Percentiles rank a stretch among this genome's conserved stretches.
Evolutionary conservation across 1,140 invertebrate species (phyloP).

Genomic region (Aethina tumida): DNA sequence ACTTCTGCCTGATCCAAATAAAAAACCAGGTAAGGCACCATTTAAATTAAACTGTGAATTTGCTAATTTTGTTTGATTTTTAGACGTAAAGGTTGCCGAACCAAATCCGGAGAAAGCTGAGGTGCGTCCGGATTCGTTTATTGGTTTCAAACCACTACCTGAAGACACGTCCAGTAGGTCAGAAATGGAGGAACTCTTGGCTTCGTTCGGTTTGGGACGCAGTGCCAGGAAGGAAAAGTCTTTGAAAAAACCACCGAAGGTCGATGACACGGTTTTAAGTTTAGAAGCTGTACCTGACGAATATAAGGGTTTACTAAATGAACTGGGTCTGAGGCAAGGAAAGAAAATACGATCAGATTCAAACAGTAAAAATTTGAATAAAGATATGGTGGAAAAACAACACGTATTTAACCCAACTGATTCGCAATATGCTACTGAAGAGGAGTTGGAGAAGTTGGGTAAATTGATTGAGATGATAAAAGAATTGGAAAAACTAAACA

Average conservation of each 20-base stretch:
- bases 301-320: no score
- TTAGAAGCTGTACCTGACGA: background rate
- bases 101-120: constrained; percentile 23
- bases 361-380: constrained; percentile 4
- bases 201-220: constrained; percentile 42
- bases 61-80: background rate
- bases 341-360: constrained; percentile 12
- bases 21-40: constrained; percentile 8
- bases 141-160: constrained; percentile 48
- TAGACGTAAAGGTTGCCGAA: constrained; percentile 4
- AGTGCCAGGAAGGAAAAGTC: constrained; percentile 18
- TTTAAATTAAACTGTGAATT: constrained; percentile 1
- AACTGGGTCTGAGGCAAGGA: no score
- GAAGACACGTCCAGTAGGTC: constrained; percentile 35
- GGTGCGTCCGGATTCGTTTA: constrained; percentile 39
- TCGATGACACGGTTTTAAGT: background rate
- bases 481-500: constrained; percentile 36
- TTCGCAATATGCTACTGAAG: constrained; percentile 25
- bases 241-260: constrained; percentile 6
- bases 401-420: constrained; percentile 29
- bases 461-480: constrained; percentile 33
- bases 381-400: constrained; percentile 11
- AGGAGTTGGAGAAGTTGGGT: constrained; percentile 38
- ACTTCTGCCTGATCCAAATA: constrained; percentile 25
- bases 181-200: constrained; percentile 47